Percentiles rank a stretch among this genome's conserved stretches.
These are phyloP conservation scores for Tachycineta bicolor DNA, from an alignment of 2,113 vertebrate genomes.

Conservation along the genomic window DNA sequence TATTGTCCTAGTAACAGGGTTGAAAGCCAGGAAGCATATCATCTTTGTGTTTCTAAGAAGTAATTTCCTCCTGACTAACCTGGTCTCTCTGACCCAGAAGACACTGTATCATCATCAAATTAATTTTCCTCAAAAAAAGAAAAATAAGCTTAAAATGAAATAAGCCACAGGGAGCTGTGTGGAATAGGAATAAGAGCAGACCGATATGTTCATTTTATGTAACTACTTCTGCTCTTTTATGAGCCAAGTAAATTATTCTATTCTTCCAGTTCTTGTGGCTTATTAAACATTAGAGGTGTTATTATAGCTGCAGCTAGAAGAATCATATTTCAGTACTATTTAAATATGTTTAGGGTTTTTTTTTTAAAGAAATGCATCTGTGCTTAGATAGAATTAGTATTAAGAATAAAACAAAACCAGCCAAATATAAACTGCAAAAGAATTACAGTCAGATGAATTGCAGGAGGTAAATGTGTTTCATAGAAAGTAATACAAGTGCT, in stretches of 20 bases:
- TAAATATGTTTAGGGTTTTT: not conserved
- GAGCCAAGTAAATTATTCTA: conserved; percentile 53
- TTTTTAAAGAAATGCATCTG: not conserved
- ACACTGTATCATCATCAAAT: conserved; percentile 50
- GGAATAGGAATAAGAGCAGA: conserved; percentile 53
- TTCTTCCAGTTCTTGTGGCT: conserved; percentile 32
- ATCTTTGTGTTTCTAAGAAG: conserved; percentile 11
- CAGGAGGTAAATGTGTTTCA: conserved; percentile 6
- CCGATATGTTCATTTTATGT: conserved; percentile 43
- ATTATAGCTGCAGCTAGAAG: conserved; percentile 17
- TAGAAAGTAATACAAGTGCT: not conserved
- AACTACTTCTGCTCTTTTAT: conserved; percentile 60
- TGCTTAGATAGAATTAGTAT: not conserved
- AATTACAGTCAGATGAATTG: conserved; percentile 37
- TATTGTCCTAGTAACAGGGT: conserved; percentile 17
- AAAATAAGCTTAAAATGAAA: conserved; percentile 13
- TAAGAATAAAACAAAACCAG: not conserved
- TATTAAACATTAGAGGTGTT: conserved; percentile 47
- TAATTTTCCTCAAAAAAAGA: conserved; percentile 49
- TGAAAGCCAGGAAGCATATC: conserved; percentile 19
- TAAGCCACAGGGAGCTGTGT: conserved; percentile 38
- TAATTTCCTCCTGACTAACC: conserved; percentile 34
- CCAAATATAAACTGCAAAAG: conserved; percentile 27
- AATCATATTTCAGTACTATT: conserved; percentile 16
- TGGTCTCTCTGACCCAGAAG: conserved; percentile 48